phyloP scores from a whole-genome alignment of 2,113 vertebrate species.

The Anolis carolinensis region DNA sequence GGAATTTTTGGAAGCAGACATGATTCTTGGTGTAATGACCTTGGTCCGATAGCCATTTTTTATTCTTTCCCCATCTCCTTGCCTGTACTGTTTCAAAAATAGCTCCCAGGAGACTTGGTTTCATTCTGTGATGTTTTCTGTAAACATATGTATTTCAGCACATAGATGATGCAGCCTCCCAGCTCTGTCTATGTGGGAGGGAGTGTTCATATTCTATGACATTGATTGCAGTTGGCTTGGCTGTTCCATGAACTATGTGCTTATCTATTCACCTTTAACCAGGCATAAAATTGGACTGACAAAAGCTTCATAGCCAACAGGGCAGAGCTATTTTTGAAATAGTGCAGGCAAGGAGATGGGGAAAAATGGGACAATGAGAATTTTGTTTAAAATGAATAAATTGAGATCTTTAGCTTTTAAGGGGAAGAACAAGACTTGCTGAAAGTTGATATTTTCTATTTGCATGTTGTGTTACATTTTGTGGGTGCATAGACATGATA shows the following conservation, averaged over 20 bases:
- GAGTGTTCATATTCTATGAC: slow-evolving; percentile 35
- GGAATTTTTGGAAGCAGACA: slow-evolving; percentile 5
- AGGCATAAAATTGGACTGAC: slow-evolving; percentile 63
- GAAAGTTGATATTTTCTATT: neutral
- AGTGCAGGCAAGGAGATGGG: slow-evolving; percentile 34
- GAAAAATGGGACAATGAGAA: slow-evolving; percentile 56
- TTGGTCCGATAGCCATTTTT: neutral
- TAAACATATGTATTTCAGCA: neutral
- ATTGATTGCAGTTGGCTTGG: slow-evolving; percentile 13
- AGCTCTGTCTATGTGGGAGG: neutral
- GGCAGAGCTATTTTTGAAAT: slow-evolving; percentile 61
- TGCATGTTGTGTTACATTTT: neutral
- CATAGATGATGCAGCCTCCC: slow-evolving; percentile 34
- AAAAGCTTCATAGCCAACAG: slow-evolving; percentile 49
- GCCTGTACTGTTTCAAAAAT: slow-evolving; percentile 53
- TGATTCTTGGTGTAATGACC: neutral
- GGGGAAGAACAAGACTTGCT: neutral
- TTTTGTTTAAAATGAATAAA: slow-evolving; percentile 49
- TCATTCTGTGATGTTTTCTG: slow-evolving; percentile 15
- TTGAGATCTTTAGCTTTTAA: slow-evolving; percentile 37
- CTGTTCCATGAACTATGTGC: slow-evolving; percentile 6
- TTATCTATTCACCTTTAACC: slow-evolving; percentile 40
- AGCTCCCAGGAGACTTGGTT: neutral
- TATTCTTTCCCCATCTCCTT: slow-evolving; percentile 33
- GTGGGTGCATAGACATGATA: rapidly evolving